A percentile compares a stretch with the other conserved stretches of the same genome.
Evolutionary conservation across 2,113 vertebrate genomes (phyloP).

Genomic region (Polypterus senegalus): DNA sequence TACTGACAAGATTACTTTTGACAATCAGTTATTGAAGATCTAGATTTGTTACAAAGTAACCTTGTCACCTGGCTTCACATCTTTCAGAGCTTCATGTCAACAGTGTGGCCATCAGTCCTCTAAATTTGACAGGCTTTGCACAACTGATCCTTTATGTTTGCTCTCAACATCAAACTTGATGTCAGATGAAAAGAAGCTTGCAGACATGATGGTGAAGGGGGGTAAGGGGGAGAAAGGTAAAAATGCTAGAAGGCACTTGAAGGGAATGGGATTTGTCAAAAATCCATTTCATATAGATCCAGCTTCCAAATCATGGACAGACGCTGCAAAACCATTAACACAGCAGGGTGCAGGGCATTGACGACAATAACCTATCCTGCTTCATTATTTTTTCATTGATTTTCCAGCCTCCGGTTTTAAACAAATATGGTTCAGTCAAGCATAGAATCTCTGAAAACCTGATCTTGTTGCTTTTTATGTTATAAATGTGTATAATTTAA

Average conservation of each 20-base stretch:
- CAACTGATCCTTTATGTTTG: constrained; percentile 19
- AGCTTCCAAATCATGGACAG: constrained; percentile 15
- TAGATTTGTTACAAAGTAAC: constrained; percentile 1
- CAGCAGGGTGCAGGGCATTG: constrained; percentile 23
- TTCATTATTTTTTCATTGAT: constrained; percentile 40
- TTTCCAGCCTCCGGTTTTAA: constrained; percentile 11
- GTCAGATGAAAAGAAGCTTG: constrained; percentile 24
- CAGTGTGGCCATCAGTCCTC: background rate
- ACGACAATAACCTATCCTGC: constrained; percentile 13
- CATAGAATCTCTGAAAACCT: background rate
- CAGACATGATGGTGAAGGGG: background rate
- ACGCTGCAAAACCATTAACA: constrained; percentile 27
- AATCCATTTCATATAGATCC: constrained; percentile 28
- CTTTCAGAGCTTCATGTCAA: background rate
- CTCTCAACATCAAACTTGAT: constrained; percentile 18
- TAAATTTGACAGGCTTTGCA: background rate
- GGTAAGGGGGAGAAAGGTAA: constrained; percentile 12
- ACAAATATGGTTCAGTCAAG: constrained; percentile 4
- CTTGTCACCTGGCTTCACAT: background rate
- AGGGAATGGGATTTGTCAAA: constrained; percentile 15
- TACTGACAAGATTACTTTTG: constrained; percentile 2
- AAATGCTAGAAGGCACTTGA: constrained; percentile 5
- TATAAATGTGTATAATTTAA: background rate
- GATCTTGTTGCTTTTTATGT: background rate
- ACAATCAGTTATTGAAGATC: constrained; percentile 9